Percentiles rank a stretch among this genome's conserved stretches.
phyloP scores from a whole-genome alignment of 2,888 invertebrate genomes.

The Andrena fulva region DNA sequence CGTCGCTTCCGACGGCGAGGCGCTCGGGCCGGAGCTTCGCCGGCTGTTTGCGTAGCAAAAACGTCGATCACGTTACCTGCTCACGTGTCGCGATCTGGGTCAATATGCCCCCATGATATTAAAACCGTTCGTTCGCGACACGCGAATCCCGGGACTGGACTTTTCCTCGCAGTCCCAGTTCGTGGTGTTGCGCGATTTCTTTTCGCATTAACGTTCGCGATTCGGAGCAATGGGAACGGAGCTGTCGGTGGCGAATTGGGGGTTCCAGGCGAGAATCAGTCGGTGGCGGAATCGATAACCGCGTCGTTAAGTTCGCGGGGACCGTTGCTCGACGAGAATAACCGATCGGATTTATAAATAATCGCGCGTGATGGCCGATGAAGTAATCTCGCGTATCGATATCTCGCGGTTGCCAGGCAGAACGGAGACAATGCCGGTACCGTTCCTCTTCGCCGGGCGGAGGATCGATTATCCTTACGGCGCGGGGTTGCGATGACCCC shows the following conservation, averaged over 20 bases:
- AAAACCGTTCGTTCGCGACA: slow-evolving; percentile 59
- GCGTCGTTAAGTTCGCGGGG: neutral
- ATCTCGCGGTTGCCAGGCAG: slow-evolving; percentile 73
- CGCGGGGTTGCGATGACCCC: slow-evolving; percentile 50
- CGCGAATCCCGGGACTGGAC: slow-evolving; percentile 49
- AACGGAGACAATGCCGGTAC: slow-evolving; percentile 62
- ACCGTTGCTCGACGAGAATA: slow-evolving; percentile 52
- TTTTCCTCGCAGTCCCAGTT: slow-evolving; percentile 2
- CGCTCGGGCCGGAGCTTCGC: slow-evolving; percentile 17
- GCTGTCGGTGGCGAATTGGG: neutral
- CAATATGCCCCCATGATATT: slow-evolving; percentile 75
- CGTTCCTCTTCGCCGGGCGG: slow-evolving; percentile 44
- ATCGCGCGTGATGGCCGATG: slow-evolving; percentile 66
- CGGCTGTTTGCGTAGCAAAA: slow-evolving; percentile 54
- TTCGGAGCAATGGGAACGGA: neutral
- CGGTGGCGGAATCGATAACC: slow-evolving; percentile 1
- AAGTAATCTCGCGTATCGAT: slow-evolving; percentile 71
- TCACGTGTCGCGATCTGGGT: slow-evolving; percentile 77
- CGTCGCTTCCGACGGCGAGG: slow-evolving; percentile 4
- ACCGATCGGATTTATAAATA: slow-evolving; percentile 69
- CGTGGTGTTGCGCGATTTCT: no score
- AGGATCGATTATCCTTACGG: slow-evolving; percentile 72
- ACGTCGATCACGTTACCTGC: slow-evolving; percentile 72
- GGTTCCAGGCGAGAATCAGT: neutral
- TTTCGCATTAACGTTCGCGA: neutral